These are phyloP conservation scores for Buphagus erythrorhynchus DNA, from an alignment of 2,797 vertebrate genomes.

Conservation along the genomic window DNA sequence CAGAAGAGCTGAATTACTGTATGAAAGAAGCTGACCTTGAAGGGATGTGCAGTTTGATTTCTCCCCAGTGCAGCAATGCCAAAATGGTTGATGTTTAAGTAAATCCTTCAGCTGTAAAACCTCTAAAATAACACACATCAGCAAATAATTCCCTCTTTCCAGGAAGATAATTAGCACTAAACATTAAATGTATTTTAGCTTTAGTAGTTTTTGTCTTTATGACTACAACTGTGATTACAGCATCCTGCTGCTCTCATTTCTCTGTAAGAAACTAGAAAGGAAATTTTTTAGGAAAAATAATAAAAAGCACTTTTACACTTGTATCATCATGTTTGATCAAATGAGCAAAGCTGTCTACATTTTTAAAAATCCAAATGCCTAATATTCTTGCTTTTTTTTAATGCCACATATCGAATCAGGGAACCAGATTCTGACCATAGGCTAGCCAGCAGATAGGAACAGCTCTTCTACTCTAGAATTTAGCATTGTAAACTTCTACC, in stretches of 20 bases:
- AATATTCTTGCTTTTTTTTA: background rate
- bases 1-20: constrained; percentile 14
- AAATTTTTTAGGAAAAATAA: background rate
- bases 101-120: constrained; percentile 35
- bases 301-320: background rate
- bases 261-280: background rate
- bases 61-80: background rate
- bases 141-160: constrained; percentile 35
- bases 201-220: background rate
- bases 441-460: background rate
- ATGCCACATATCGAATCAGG: background rate
- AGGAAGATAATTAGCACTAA: constrained; percentile 25
- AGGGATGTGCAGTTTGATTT: constrained; percentile 34
- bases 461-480: background rate
- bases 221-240: background rate
- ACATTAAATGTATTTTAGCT: background rate
- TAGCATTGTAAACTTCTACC: background rate
- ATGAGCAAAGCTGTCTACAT: background rate
- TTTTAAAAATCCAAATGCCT: background rate
- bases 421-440: background rate
- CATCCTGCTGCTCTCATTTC: background rate
- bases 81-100: background rate
- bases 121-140: background rate
- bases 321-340: background rate
- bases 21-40: constrained; percentile 1